Evolutionary conservation across 2,888 invertebrate genomes (phyloP).

Genomic region (Drosophila sordidapex): DNA sequence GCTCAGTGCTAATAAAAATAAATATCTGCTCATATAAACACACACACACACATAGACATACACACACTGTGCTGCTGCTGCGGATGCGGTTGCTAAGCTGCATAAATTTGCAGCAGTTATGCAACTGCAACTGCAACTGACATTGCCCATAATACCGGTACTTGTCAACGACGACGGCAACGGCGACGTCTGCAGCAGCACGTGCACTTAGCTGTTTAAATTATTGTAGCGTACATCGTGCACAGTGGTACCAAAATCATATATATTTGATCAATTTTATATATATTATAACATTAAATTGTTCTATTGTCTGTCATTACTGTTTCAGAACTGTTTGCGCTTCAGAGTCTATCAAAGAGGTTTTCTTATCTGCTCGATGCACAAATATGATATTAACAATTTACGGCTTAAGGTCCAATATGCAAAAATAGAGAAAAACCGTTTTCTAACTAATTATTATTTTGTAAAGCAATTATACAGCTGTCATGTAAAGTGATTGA

Average conservation of each 20-base stretch:
- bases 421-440: neutral
- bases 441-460: neutral
- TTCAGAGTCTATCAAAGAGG: neutral
- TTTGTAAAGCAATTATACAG: neutral
- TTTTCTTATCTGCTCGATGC: neutral
- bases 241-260: slow-evolving; percentile 51
- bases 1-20: slow-evolving; percentile 38
- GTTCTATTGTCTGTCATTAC: neutral
- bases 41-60: neutral
- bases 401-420: neutral
- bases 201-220: slow-evolving; percentile 71
- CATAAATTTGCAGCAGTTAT: slow-evolving; percentile 72
- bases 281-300: neutral
- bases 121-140: slow-evolving; percentile 72
- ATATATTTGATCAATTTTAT: neutral
- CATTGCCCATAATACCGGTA: slow-evolving; percentile 71
- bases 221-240: slow-evolving; percentile 57
- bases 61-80: slow-evolving; percentile 2
- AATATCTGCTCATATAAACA: slow-evolving; percentile 1
- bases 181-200: slow-evolving; percentile 50
- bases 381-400: neutral
- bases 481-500: neutral
- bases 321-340: neutral
- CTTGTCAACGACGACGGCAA: slow-evolving; percentile 62
- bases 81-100: slow-evolving; percentile 44